Evolutionary conservation across 2,113 vertebrate species (phyloP).

Genomic region (Ifrita kowaldi): DNA sequence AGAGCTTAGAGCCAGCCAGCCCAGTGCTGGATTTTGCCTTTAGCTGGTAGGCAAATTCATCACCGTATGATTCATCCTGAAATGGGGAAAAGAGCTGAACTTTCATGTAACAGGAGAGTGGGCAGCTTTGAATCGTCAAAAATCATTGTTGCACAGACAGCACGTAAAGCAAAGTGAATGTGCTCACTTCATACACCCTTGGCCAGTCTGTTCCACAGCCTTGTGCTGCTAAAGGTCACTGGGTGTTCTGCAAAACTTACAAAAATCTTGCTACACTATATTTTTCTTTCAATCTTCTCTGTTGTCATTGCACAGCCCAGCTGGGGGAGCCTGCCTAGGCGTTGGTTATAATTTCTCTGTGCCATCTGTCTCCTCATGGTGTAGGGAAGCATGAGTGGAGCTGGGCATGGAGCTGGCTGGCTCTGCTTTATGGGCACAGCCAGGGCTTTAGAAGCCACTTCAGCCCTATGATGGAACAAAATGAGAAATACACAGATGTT

Average conservation of each 20-base stretch:
- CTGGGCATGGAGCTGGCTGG: background rate
- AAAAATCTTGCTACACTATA: background rate
- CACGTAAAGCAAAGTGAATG: background rate
- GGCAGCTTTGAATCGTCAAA: background rate
- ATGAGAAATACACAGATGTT: background rate
- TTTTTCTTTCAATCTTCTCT: background rate
- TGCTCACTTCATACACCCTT: background rate
- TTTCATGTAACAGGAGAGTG: background rate
- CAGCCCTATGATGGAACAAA: background rate
- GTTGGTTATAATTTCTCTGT: background rate
- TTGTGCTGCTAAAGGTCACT: background rate
- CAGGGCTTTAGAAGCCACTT: background rate
- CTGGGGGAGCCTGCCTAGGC: background rate
- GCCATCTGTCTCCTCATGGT: rapidly evolving
- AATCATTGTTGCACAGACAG: background rate
- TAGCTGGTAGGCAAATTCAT: background rate
- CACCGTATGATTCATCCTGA: background rate
- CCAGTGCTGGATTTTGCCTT: background rate
- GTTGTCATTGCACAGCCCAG: background rate
- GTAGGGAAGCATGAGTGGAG: background rate
- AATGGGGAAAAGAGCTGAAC: background rate
- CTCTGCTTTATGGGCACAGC: background rate
- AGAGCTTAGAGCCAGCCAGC: background rate
- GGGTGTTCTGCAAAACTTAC: background rate
- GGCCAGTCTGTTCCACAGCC: background rate